These are phyloP conservation scores for Prorops nasuta DNA, from an alignment of 1,140 invertebrate species.

Conservation along the genomic window DNA sequence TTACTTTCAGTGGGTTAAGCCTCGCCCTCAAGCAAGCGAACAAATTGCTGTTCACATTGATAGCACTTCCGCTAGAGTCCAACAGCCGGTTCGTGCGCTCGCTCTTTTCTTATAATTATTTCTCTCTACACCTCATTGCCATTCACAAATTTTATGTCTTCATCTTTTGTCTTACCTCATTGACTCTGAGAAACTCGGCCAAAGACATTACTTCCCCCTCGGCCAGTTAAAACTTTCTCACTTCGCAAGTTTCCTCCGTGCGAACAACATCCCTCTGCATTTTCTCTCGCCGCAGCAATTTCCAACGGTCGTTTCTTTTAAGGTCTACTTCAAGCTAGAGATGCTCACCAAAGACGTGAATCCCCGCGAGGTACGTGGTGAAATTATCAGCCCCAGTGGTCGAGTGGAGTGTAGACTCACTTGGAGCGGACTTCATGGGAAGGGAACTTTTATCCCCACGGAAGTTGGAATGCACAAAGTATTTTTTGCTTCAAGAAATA, in stretches of 20 bases:
- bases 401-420: slow-evolving; percentile 61
- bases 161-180: too few relatives aligned
- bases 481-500: background rate
- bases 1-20: slow-evolving; percentile 83
- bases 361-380: slow-evolving; percentile 74
- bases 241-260: too few relatives aligned
- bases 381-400: slow-evolving; percentile 79
- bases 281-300: too few relatives aligned
- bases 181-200: too few relatives aligned
- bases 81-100: slow-evolving; percentile 69
- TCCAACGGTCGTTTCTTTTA: background rate
- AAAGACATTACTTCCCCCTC: background rate
- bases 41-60: slow-evolving; percentile 74
- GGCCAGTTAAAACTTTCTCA: background rate
- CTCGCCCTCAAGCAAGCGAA: slow-evolving; percentile 76
- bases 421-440: slow-evolving; percentile 68
- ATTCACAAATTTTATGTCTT: background rate
- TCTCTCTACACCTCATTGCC: background rate
- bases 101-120: slow-evolving; percentile 21
- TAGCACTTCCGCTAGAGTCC: slow-evolving; percentile 77
- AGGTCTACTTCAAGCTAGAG: slow-evolving; percentile 81
- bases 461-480: slow-evolving; percentile 91
- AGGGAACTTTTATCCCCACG: slow-evolving; percentile 82
- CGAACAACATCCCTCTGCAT: too few relatives aligned
- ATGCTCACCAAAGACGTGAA: slow-evolving; percentile 77